These are phyloP conservation scores for Suillia variegata DNA, from an alignment of 2,888 invertebrate species.

Conservation along the genomic window DNA sequence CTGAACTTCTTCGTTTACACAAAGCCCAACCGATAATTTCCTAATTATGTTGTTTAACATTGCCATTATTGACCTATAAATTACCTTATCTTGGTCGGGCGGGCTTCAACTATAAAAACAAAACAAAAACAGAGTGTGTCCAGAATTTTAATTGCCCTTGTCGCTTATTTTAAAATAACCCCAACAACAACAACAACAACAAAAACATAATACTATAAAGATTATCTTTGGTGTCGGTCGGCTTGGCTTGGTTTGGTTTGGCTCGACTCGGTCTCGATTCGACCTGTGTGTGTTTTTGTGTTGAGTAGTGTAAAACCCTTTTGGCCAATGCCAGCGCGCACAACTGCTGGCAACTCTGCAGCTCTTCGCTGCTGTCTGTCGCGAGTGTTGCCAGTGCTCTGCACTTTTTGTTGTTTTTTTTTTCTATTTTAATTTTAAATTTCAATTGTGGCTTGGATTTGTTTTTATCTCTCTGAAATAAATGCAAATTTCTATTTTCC, in stretches of 20 bases:
- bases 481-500: constrained; percentile 39
- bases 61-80: constrained; percentile 35
- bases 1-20: background rate
- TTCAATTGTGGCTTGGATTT: background rate
- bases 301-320: no score
- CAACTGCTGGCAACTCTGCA: no score
- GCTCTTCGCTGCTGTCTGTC: no score
- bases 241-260: background rate
- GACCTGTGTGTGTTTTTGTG: no score
- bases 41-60: constrained; percentile 36
- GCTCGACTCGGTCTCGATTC: background rate
- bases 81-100: constrained; percentile 22
- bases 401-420: no score
- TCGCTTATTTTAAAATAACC: no score
- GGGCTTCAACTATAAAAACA: constrained; percentile 4
- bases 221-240: background rate
- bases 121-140: constrained; percentile 13
- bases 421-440: constrained; percentile 11
- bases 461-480: constrained; percentile 16
- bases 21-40: background rate
- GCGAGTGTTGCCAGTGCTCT: no score
- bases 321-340: no score
- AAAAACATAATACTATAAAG: background rate
- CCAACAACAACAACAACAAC: no score
- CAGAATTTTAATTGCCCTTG: constrained; percentile 24